phyloP scores from a whole-genome alignment of 2,888 invertebrate species.

The Allolobophora icterica region DNA sequence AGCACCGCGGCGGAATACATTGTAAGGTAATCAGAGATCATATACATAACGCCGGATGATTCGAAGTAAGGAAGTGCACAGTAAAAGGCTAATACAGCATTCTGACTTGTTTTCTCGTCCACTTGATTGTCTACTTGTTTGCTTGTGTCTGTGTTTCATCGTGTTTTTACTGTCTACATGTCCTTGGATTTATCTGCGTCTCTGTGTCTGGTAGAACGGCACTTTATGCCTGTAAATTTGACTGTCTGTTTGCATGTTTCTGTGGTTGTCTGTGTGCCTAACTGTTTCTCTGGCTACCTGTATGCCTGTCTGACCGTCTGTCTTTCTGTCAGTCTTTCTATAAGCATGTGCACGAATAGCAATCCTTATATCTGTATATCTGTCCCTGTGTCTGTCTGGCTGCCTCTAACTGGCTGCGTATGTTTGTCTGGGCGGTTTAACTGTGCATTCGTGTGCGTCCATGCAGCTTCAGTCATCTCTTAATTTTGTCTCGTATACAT shows the following conservation, averaged over 20 bases:
- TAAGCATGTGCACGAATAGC: not conserved
- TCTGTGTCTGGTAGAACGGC: not conserved
- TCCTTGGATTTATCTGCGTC: not conserved
- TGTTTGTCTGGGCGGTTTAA: not conserved
- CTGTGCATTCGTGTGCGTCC: too few species aligned
- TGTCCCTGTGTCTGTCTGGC: not conserved
- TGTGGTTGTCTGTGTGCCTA: not conserved
- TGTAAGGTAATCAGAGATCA: not conserved
- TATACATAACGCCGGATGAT: not conserved
- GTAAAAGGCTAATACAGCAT: not conserved
- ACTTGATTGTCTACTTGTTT: not conserved
- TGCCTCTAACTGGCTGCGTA: not conserved
- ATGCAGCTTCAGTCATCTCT: not conserved
- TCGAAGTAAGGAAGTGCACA: not conserved
- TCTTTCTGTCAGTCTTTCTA: not conserved
- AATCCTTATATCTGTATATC: not conserved
- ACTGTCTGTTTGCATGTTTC: too few species aligned
- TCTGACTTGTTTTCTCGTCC: not conserved
- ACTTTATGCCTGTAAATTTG: not conserved
- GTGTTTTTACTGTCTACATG: not conserved
- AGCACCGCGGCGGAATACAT: too few species aligned
- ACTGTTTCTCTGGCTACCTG: too few species aligned
- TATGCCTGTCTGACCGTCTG: not conserved
- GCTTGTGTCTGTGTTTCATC: not conserved
- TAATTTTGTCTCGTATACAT: not conserved